Evolutionary conservation across 2,888 invertebrate species (phyloP).

Genomic region (Philhelius pedissequus): DNA sequence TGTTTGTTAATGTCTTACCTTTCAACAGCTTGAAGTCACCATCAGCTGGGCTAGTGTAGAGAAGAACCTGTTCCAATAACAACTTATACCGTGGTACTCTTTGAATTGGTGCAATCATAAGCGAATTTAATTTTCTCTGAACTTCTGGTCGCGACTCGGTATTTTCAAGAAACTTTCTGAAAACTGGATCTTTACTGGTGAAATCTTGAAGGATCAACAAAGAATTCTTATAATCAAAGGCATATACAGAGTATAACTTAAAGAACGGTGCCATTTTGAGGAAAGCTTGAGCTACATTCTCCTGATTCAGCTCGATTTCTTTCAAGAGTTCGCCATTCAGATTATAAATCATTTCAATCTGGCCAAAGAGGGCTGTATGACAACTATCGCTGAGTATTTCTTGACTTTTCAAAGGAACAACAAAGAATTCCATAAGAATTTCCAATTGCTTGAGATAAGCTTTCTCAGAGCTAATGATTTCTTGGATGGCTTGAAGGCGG

Average conservation of each 20-base stretch:
- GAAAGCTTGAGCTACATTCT: constrained; percentile 84
- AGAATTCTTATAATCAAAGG: constrained; percentile 85
- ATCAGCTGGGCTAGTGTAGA: constrained; percentile 81
- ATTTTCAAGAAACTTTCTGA: constrained; percentile 81
- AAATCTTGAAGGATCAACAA: constrained; percentile 82
- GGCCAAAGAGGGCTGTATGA: constrained; percentile 82
- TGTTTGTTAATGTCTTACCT: constrained; percentile 74
- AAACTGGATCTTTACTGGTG: constrained; percentile 80
- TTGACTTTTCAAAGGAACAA: constrained; percentile 81
- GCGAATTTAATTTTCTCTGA: constrained; percentile 84
- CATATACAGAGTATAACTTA: constrained; percentile 88
- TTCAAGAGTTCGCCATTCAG: constrained; percentile 82
- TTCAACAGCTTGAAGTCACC: constrained; percentile 81
- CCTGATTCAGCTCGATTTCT: constrained; percentile 81
- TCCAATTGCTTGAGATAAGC: constrained; percentile 85
- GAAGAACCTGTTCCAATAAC: constrained; percentile 84
- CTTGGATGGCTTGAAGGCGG: constrained; percentile 82
- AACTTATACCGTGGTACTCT: constrained; percentile 88
- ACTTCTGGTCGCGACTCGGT: constrained; percentile 87
- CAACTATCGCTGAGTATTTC: constrained; percentile 80
- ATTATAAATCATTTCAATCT: constrained; percentile 83
- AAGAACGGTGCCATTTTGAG: constrained; percentile 87
- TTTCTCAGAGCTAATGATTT: constrained; percentile 85
- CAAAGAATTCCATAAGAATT: constrained; percentile 83
- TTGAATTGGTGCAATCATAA: constrained; percentile 89